Conservation (phyloP, 2,113 vertebrate species). For the Grammomys dolichurus region DNA sequence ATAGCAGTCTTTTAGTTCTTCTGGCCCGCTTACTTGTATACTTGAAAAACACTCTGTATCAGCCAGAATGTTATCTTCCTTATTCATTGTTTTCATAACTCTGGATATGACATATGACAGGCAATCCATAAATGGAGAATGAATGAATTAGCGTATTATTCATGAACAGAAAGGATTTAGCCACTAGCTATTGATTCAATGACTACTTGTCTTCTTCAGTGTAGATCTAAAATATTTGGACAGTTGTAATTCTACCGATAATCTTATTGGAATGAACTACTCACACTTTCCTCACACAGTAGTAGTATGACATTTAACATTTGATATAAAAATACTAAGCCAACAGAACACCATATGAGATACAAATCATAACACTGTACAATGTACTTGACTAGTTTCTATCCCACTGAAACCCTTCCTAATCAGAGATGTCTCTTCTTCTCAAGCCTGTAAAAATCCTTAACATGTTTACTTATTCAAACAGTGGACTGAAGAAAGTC, state of each 20-base stretch:
- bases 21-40: neutral
- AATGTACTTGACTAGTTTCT: conserved; percentile 10
- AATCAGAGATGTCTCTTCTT: neutral
- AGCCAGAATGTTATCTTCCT: neutral
- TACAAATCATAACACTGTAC: conserved; percentile 9
- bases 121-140: neutral
- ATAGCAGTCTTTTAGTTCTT: neutral
- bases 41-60: neutral
- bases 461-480: conserved; percentile 65
- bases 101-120: neutral
- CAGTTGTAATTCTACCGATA: neutral
- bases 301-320: neutral
- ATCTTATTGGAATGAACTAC: neutral
- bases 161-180: neutral
- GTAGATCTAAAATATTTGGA: conserved; percentile 19
- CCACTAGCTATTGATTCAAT: conserved; percentile 1
- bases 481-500: conserved; percentile 51
- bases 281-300: neutral
- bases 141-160: conserved; percentile 20
- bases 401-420: neutral
- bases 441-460: conserved; percentile 32
- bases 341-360: conserved; percentile 26
- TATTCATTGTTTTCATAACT: neutral
- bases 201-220: neutral
- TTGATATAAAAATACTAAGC: neutral